phyloP scores from a whole-genome alignment of 1,140 invertebrate genomes.

The Argopecten irradians region DNA sequence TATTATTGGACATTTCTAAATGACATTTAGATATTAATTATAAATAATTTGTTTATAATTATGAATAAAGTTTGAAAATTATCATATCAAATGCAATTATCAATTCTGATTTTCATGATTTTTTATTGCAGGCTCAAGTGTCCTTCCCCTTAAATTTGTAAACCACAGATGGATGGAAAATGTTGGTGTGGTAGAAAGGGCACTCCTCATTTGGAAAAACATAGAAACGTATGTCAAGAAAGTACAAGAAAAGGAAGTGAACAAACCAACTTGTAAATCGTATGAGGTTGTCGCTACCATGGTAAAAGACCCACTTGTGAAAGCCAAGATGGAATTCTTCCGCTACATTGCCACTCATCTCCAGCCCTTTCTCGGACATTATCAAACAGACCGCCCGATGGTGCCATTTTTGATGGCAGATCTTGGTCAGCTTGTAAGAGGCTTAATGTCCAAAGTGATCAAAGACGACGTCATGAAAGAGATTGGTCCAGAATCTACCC shows the following conservation, averaged over 20 bases:
- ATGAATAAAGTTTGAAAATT: no score
- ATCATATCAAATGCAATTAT: no score
- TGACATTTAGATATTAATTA: no score
- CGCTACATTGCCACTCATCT: constrained; percentile 27
- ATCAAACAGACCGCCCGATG: constrained; percentile 52
- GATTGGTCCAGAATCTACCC: constrained; percentile 13
- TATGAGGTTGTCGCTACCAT: constrained; percentile 31
- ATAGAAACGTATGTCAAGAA: constrained; percentile 41
- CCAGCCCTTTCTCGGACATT: constrained; percentile 30
- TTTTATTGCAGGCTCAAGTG: neutral
- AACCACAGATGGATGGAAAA: constrained; percentile 53
- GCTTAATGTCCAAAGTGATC: constrained; percentile 33
- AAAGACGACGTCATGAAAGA: constrained; percentile 30
- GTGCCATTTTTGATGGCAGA: constrained; percentile 45
- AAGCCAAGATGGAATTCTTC: constrained; percentile 36
- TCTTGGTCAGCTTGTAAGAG: constrained; percentile 31
- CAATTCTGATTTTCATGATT: no score
- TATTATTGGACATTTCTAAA: no score
- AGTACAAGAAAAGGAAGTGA: constrained; percentile 40
- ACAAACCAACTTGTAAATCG: constrained; percentile 44
- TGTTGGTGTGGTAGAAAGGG: constrained; percentile 44
- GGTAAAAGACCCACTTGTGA: constrained; percentile 20
- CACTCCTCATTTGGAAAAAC: neutral
- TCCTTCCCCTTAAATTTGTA: constrained; percentile 39
- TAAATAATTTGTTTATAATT: no score